Percentiles rank a stretch among this genome's conserved stretches.
Conservation (phyloP, 2,888 invertebrate genomes). For the Eupithecia tripunctaria region DNA sequence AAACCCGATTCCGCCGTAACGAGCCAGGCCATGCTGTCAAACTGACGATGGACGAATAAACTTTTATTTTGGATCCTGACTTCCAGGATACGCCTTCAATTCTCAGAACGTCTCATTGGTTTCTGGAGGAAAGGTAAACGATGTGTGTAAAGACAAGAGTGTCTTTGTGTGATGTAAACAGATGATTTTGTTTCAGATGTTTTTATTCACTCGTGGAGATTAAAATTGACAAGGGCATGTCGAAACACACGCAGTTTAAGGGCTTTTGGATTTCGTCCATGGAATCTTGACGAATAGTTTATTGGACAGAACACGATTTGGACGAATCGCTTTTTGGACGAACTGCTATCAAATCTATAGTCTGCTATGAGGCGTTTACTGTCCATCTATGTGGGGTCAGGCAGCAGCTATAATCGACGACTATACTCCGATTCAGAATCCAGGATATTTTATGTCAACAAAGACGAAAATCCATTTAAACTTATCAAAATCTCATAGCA, state of each 20-base stretch:
- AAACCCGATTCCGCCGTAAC: conserved; percentile 4
- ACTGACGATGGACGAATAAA: conserved; percentile 36
- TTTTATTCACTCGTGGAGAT: not conserved
- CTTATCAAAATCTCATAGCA: too few relatives aligned
- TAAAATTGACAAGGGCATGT: not conserved
- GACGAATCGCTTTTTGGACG: too few relatives aligned
- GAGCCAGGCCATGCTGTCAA: conserved; percentile 13
- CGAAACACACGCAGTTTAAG: not conserved
- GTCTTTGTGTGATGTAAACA: not conserved
- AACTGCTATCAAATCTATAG: too few relatives aligned
- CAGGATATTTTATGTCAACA: too few relatives aligned
- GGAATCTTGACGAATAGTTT: too few relatives aligned
- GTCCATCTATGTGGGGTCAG: too few relatives aligned
- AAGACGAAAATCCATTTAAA: too few relatives aligned
- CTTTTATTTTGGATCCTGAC: conserved; percentile 24
- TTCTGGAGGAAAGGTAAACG: conserved; percentile 15
- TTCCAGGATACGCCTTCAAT: conserved; percentile 19
- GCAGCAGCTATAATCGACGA: too few relatives aligned
- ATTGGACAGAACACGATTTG: too few relatives aligned
- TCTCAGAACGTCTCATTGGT: conserved; percentile 18
- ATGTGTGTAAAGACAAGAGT: not conserved
- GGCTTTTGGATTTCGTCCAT: too few relatives aligned
- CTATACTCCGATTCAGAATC: too few relatives aligned
- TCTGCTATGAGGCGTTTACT: too few relatives aligned
- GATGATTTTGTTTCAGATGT: not conserved